Evolutionary conservation across 2,113 vertebrate species (phyloP).

Genomic region (Macquaria australasica): DNA sequence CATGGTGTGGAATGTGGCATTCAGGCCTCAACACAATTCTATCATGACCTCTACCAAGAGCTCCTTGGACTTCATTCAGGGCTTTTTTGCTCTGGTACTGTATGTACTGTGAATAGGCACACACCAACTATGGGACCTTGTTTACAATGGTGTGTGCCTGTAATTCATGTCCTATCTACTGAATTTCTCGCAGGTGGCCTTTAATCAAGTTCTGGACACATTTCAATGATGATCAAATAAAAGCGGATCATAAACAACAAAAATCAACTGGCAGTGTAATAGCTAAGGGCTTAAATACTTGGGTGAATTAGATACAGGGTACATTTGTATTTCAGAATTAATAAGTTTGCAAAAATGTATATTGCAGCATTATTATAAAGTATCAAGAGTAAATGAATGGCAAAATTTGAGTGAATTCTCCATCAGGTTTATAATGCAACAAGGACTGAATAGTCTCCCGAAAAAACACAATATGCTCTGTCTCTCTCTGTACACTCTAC

Average conservation of each 20-base stretch:
- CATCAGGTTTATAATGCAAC: neutral
- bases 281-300: neutral
- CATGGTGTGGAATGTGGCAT: too few relatives aligned
- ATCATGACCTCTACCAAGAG: neutral
- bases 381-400: neutral
- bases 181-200: neutral
- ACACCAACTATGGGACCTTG: neutral
- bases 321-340: neutral
- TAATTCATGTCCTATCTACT: neutral
- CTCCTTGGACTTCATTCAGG: neutral
- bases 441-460: neutral
- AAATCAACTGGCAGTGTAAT: neutral
- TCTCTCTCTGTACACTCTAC: slow-evolving; percentile 17
- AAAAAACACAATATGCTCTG: neutral
- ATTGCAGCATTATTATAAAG: neutral
- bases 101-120: neutral
- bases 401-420: neutral
- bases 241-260: neutral
- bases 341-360: neutral
- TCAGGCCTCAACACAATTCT: too few relatives aligned
- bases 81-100: neutral
- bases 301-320: neutral
- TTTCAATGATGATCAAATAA: neutral
- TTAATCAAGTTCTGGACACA: neutral
- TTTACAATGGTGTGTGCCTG: neutral